Evolutionary conservation across 2,113 vertebrate genomes (phyloP).

Genomic region (Prochilodus magdalenae): DNA sequence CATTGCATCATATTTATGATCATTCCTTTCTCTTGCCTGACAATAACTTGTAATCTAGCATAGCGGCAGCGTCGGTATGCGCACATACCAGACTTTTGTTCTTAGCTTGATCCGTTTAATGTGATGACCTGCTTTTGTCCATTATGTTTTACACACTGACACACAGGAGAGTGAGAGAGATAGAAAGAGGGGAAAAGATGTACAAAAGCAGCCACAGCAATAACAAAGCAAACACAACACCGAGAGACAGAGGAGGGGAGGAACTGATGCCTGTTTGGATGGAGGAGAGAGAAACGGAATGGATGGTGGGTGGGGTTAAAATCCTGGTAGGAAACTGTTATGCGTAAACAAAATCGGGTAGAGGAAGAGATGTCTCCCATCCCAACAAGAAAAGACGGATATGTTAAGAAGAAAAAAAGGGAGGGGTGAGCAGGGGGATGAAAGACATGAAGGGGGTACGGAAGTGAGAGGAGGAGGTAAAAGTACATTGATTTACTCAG

Average conservation of each 20-base stretch:
- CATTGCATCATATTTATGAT: not conserved
- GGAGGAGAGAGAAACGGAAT: slow-evolving; percentile 47
- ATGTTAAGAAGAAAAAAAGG: not conserved
- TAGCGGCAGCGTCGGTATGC: not conserved
- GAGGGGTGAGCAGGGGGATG: not conserved
- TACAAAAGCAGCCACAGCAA: not conserved
- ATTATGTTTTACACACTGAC: slow-evolving; percentile 28
- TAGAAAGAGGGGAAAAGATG: not conserved
- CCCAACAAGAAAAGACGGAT: not conserved
- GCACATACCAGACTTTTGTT: slow-evolving; percentile 13
- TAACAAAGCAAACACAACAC: slow-evolving; percentile 1
- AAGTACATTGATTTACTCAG: not conserved
- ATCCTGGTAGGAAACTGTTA: slow-evolving; percentile 45
- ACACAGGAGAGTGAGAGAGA: not conserved
- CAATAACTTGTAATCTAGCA: slow-evolving; percentile 19
- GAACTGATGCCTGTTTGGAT: slow-evolving; percentile 13
- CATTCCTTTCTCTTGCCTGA: not conserved
- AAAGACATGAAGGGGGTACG: not conserved
- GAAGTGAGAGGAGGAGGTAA: not conserved
- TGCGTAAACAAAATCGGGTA: slow-evolving; percentile 61
- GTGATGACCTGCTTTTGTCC: slow-evolving; percentile 38
- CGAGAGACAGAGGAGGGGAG: slow-evolving; percentile 1
- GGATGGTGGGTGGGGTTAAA: slow-evolving; percentile 58
- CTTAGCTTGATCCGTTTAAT: slow-evolving; percentile 21
- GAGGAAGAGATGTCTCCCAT: slow-evolving; percentile 59